Evolutionary conservation across 2,797 vertebrate species (phyloP), one percentile per base, ranked within the genome.

Genomic region (Decapterus maruadsi): DNA sequence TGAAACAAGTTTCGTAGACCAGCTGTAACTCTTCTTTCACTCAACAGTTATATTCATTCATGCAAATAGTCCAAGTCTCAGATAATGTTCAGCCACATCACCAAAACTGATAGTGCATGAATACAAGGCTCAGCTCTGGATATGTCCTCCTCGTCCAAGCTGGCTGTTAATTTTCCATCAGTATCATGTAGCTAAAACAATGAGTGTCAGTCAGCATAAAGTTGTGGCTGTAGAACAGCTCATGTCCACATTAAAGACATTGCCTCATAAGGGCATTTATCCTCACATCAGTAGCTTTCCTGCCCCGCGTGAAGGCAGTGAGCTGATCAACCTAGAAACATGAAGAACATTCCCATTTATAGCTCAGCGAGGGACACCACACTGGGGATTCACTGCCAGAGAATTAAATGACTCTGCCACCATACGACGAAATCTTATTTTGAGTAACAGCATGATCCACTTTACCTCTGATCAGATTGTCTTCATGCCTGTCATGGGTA

Each of bases 271-370:
- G 92, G 93, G 50, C 85, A 89, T 90, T 60, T 85, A 75, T 90
- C 75, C 80, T 89, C 90, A 81, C 90, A 89, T 92, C 87, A 81
- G 59, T 91, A 82, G 64, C 69, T 93, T 86, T 87, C 71, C 75
- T 83, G 34, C 58, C 67, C 34, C 57, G 13, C 34, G 40, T 75
- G 50, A 84, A 86, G 65, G 55, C 85, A 74, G 72, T 17, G 68
- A 80, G 43, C 67, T 80, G 82, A 90, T 88, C 88, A 92, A 87
- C 87, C 86, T 73, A 85, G 72, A 84, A 88, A 90, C 87, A 85
- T 66, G 80, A 81, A 68, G 61, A 84, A 83, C 81, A 87, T 89
- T 90, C 92, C 94, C 92, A 94, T 95, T 94, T 94, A 94, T 95
- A 95, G 94, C 87, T 61, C 83, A 68, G 60, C 20, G 64, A 80